These are phyloP conservation scores for Luperina nickerlii DNA, from an alignment of 2,888 invertebrate species.

Conservation along the genomic window DNA sequence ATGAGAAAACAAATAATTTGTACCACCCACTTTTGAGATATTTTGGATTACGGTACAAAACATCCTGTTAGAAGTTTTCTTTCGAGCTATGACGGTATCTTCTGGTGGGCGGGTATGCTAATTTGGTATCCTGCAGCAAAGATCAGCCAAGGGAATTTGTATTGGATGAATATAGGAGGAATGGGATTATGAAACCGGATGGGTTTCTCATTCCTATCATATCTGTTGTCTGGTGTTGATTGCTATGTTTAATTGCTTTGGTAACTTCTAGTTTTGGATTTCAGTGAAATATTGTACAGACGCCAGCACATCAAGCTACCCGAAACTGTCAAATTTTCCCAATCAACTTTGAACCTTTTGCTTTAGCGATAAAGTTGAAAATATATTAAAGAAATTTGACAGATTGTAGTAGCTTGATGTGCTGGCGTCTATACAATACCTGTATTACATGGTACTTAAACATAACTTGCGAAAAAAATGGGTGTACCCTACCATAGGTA, in stretches of 20 bases:
- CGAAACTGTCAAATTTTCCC: too few species aligned
- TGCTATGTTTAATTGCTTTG: neutral
- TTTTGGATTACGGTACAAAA: slow-evolving; percentile 59
- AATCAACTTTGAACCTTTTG: too few species aligned
- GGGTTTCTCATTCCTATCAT: slow-evolving; percentile 9
- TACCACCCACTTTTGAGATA: slow-evolving; percentile 62
- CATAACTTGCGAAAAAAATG: too few species aligned
- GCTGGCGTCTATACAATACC: too few species aligned
- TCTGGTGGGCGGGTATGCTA: slow-evolving; percentile 34
- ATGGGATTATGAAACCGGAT: slow-evolving; percentile 39
- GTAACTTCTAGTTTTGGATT: neutral
- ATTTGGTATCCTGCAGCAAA: slow-evolving; percentile 17
- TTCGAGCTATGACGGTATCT: slow-evolving; percentile 38
- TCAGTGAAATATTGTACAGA: neutral
- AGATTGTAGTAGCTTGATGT: too few species aligned
- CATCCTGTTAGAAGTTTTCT: slow-evolving; percentile 66
- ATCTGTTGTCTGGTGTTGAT: neutral
- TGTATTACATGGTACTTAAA: too few species aligned
- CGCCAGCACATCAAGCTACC: too few species aligned
- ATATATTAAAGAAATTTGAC: too few species aligned
- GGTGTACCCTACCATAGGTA: too few species aligned
- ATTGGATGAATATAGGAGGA: slow-evolving; percentile 3
- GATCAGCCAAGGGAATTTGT: slow-evolving; percentile 35
- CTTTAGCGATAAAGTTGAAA: too few species aligned
- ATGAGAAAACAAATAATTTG: slow-evolving; percentile 64